Evolutionary conservation across 2,888 invertebrate genomes (phyloP).

Genomic region (Drosophila rubida): DNA sequence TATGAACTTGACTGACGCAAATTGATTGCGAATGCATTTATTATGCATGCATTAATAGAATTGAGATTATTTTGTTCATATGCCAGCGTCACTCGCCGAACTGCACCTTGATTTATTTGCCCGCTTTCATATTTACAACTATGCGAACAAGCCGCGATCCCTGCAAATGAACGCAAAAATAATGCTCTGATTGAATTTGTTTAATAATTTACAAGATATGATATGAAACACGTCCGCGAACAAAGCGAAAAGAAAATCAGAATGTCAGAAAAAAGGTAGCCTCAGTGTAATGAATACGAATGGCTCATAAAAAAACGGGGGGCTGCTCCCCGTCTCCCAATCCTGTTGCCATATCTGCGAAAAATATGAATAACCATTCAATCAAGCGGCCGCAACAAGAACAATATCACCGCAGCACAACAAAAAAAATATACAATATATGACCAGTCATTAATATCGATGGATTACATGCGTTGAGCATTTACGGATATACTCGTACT

Average conservation of each 20-base stretch:
- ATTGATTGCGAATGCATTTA: constrained; percentile 24
- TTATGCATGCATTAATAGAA: constrained; percentile 20
- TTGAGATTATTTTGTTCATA: neutral
- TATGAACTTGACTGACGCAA: constrained; percentile 6
- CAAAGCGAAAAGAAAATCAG: constrained; percentile 3
- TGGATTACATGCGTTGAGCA: constrained; percentile 74
- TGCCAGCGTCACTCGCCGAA: neutral
- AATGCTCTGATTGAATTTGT: constrained; percentile 54
- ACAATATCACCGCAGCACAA: constrained; percentile 20
- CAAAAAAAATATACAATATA: constrained; percentile 52
- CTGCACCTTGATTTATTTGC: neutral
- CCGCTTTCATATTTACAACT: neutral
- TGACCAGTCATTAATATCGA: constrained; percentile 76
- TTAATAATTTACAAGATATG: constrained; percentile 59
- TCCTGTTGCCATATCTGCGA: constrained; percentile 45
- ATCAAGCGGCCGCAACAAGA: constrained; percentile 60
- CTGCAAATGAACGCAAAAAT: constrained; percentile 14
- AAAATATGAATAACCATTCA: constrained; percentile 78
- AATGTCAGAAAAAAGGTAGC: constrained; percentile 1
- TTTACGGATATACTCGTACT: constrained; percentile 65
- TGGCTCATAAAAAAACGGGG: constrained; percentile 50
- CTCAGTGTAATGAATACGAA: constrained; percentile 39
- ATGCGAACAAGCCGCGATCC: neutral
- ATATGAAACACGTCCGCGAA: constrained; percentile 28
- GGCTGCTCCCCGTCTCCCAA: constrained; percentile 16